Evolutionary conservation across 2,888 invertebrate species (phyloP), one percentile per base, ranked within the genome.

Genomic region (Schizotus pectinicornis): DNA sequence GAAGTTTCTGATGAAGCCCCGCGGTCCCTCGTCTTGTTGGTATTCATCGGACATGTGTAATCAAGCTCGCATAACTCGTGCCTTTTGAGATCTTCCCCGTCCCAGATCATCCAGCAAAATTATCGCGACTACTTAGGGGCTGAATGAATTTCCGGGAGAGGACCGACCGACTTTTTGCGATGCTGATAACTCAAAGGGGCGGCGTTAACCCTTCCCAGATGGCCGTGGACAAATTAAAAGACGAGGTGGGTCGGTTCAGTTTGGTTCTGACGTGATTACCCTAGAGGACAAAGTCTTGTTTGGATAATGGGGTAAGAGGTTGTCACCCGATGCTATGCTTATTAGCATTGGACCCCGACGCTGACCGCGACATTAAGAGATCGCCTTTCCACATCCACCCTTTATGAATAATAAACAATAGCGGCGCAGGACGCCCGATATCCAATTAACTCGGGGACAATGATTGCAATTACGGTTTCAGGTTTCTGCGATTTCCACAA

Each of bases 301-400:
- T 70, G 67, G 69, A 67, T 75, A 75, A 75, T 72, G 70, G 72
- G 70, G 64, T 61, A 67, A 67, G 68, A 72, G 67, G 69, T 65
- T 69, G 72, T 71, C 73, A 72, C 63, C 62, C 61, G 70, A 69
- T 64, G 55, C 63, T 42, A 33, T 41, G 60, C 59, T 63, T 63
- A 65, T 65, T 65, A 64, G 62, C 46, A 58, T 39, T 38, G 62
- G 61, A 49, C 60, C 60, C 60, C 58, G 55, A 45, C 13, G 62
- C 63, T 69, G 71, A 71, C 72, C 69, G 65, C 68, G 69, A 72
- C 69, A 68, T 74, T 72, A 74, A 70, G 70, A 73, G 70, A 73
- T 74, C 74, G 70, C 65, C 70, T 73, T 74, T 70, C 73, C 69
- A 68, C 68, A 70, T 60, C 62, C 63, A 65, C 65, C 67, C 63